A percentile compares a stretch with the other conserved stretches of the same genome.
These are phyloP conservation scores for Amphibalanus amphitrite DNA, from an alignment of 1,140 invertebrate species.

Conservation along the genomic window DNA sequence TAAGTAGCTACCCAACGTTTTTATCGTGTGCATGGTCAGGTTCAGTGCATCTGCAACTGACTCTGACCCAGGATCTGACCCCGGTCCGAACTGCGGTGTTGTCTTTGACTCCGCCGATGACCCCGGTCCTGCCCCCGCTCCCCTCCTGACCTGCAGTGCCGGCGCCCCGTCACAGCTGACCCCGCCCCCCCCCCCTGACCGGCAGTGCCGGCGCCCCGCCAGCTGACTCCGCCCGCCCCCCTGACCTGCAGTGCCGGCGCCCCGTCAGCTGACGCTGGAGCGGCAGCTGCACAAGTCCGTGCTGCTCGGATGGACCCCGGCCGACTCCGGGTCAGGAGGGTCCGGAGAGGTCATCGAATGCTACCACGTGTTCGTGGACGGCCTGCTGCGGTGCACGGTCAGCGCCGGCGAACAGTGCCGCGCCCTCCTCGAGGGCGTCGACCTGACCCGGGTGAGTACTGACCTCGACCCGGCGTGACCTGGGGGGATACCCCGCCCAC, in stretches of 20 bases:
- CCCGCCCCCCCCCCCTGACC: too few species aligned
- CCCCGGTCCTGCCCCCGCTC: too few species aligned
- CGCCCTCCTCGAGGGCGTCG: conserved; percentile 91
- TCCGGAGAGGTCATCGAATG: conserved; percentile 71
- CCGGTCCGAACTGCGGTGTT: too few species aligned
- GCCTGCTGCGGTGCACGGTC: conserved; percentile 84
- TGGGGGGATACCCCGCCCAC: conserved; percentile 44
- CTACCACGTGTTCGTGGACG: conserved; percentile 95
- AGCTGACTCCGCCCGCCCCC: conserved; percentile 50
- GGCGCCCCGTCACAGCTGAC: conserved; percentile 85
- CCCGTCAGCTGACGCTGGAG: conserved; percentile 89
- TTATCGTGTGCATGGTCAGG: too few species aligned
- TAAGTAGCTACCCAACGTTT: too few species aligned
- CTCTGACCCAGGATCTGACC: too few species aligned
- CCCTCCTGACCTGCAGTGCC: conserved; percentile 83
- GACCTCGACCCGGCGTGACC: too few species aligned
- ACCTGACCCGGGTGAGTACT: conserved; percentile 79
- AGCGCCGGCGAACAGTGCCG: conserved; percentile 86
- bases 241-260: conserved; percentile 89
- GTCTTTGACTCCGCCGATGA: too few species aligned
- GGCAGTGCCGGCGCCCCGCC: conserved; percentile 86
- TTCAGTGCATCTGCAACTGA: too few species aligned
- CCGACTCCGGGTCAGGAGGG: conserved; percentile 59
- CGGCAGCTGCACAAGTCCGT: conserved; percentile 95
- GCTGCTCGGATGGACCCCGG: conserved; percentile 91